Evolutionary conservation across 2,888 invertebrate genomes (phyloP), one percentile per base, ranked within the genome.

Genomic region (Cryptus viduatorius): DNA sequence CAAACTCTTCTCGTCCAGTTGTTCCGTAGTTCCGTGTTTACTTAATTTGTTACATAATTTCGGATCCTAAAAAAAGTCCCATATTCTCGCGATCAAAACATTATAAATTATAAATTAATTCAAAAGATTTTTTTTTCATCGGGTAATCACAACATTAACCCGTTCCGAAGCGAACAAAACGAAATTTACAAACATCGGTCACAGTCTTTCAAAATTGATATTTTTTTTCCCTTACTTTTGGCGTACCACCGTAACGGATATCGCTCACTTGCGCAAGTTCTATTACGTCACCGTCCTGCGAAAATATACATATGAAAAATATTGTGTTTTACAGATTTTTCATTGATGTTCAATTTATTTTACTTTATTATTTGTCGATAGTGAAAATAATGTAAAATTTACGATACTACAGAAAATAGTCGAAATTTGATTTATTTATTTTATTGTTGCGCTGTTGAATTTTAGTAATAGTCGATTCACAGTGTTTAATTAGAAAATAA

Each of bases 1-100:
- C 53, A 96, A 94, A 64, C 96, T 95, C 85, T 96, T 94, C 73
- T 95, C 95, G 78, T 96, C 96, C 69, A 96, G 89, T 84, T 94
- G 94, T 12, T 93, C 93, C 31, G 85, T 79, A 1, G 92, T 94
- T 3, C 95, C 94, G 79, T 94, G 94, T 86, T 94, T 94, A 82
- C 94, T 93, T 68, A 96, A 88, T 89, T 95, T 95, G 80, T 94
- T 93, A 31, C 94, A 90, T 31, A 96, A 90, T 86, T 95, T 94
- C 8, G 94, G 93, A 89, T 96, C 95, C 95, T 95, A 86, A 10
- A 19, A 77, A 14, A 12, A n/a, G 2, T 24, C 2, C 24, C 12
- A 42, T 14, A 37, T 19, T 48, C 24, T 24, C 24, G 24, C 3
- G 3, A 24, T 24, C 24, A 24, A 24, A 1, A 2, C 24, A 24